Percentiles rank a stretch among this genome's conserved stretches.
Evolutionary conservation across 2,888 invertebrate species (phyloP).

Genomic region (Itoplectis maculator): DNA sequence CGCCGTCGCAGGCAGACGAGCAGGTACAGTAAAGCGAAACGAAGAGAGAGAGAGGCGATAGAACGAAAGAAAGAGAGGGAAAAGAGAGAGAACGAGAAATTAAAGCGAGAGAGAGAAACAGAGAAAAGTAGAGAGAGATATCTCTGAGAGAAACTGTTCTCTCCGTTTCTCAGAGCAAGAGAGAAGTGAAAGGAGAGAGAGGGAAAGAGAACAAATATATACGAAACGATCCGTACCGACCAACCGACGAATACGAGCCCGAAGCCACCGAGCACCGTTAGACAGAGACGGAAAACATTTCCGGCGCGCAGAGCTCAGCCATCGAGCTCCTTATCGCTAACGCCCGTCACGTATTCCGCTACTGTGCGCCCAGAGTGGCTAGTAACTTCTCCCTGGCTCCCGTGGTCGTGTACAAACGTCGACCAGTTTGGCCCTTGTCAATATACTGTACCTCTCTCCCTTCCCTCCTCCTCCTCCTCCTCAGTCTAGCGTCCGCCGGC

Average conservation of each 20-base stretch:
- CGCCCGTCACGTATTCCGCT: conserved; percentile 60
- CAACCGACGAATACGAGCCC: not conserved
- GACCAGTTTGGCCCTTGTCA: conserved; percentile 26
- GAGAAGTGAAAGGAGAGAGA: no score
- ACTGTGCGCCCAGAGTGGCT: conserved; percentile 53
- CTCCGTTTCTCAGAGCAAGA: no score
- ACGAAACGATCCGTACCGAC: no score
- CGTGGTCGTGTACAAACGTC: conserved; percentile 45
- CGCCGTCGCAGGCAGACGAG: conserved; percentile 2
- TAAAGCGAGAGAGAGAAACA: no score
- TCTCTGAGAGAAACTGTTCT: no score
- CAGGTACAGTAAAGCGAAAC: not conserved
- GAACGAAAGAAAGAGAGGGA: conserved; percentile 21
- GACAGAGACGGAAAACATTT: conserved; percentile 62
- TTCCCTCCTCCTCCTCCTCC: not conserved
- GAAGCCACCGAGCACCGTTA: conserved; percentile 23
- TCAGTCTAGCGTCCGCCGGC: not conserved
- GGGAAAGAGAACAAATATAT: no score
- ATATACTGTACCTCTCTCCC: conserved; percentile 8
- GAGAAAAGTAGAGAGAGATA: no score
- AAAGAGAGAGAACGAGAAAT: no score
- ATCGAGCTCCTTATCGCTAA: conserved; percentile 53
- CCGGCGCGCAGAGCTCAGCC: conserved; percentile 53
- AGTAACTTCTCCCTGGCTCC: conserved; percentile 28
- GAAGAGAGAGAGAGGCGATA: not conserved